Base-by-base conservation (phyloP, 2,888 invertebrate species). In the Mythimna lalbum region DNA sequence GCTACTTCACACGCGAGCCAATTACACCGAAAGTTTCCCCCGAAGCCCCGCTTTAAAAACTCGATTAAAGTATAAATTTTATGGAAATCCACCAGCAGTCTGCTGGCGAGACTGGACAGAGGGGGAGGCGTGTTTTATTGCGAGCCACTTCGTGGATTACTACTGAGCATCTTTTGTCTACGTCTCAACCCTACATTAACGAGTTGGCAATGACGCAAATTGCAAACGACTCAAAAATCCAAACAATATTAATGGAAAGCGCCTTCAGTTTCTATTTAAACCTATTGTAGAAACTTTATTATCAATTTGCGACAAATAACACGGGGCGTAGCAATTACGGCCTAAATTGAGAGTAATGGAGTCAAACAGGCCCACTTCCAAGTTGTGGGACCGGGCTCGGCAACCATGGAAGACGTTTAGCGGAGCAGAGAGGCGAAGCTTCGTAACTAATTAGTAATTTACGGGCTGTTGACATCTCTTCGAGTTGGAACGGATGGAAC, bases 401-500 rank as follows among this genome's bases (percentile, higher is more conserved):
- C 63, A 66, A 70, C 69, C 67, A 64, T 73, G 64, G 73, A 69
- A 72, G 78, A 73, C 78, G 72, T 76, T 77, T 73, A 84, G 69
- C 86, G 80, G 63, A 72, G 73, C 78, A 73, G 66, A 81, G 80
- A 79, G 78, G 69, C 82, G 76, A 70, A 79, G 79, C 83, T 81
- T 84, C 82, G 71, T 72, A 75, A 82, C 82, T 80, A 86, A 89
- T 89, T 86, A 87, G 78, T 85, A 85, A 89, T 88, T 86, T 84
- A 86, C 83, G 69, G 87, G 83, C 73, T 87, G 89, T 84, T 88
- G 89, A 89, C 87, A 83, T 84, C 81, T 82, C 76, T 78, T 67
- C 55, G 63, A 71, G 72, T 65, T 64, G 64, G 49, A 78, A 60
- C 69, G 74, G 66, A 50, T 75, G 60, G 62, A 77, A 83, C 84